Evolutionary conservation across 2,113 vertebrate species (phyloP), one percentile per base, ranked within the genome.

Genomic region (Pagrus major): DNA sequence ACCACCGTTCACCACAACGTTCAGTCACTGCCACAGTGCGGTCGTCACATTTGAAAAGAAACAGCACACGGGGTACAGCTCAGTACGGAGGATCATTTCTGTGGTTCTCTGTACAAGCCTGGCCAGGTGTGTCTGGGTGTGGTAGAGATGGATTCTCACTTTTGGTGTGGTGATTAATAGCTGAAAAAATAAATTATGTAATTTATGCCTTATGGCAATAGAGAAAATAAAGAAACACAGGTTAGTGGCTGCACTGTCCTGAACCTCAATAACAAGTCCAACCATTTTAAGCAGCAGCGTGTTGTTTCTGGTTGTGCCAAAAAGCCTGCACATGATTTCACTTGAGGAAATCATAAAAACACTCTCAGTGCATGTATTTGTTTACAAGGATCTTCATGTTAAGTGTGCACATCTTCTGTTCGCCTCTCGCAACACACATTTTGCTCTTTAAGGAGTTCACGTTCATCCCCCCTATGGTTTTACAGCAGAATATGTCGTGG

Each of bases 71-170:
- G 54, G 31, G 39, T 29, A 9, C 52, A 47, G 72, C 61, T 12
- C 56, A 29, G 72, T 11, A 39, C 68, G 55, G 58, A 51, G 9
- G 71, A 63, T 55, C 31, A 29, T 54, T 44, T 63, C 20, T 0
- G n/a, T n/a, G 23, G 66, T 7, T 49, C 18, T 33, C 44, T 12
- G 16, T 60, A 41, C 59, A 52, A 55, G 44, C 21, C 39, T 5
- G 11, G 20, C 78, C 81, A 81, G 78, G 81, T 87, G 86, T 81
- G 55, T 56, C 58, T 56, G 58, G 77, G 81, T 16, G 73, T 56
- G 64, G 63, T 31, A 5, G 58, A 52, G 58, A 77, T 41, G 5
- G 5, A 68, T 55, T 71, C 16, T 56, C 15, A 25, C 46, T 44
- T 67, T 35, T 39, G 18, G n/a, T 18, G 20, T 39, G 23, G n/a